Conservation (phyloP, 2,888 invertebrate species). For the Oscheius onirici region DNA sequence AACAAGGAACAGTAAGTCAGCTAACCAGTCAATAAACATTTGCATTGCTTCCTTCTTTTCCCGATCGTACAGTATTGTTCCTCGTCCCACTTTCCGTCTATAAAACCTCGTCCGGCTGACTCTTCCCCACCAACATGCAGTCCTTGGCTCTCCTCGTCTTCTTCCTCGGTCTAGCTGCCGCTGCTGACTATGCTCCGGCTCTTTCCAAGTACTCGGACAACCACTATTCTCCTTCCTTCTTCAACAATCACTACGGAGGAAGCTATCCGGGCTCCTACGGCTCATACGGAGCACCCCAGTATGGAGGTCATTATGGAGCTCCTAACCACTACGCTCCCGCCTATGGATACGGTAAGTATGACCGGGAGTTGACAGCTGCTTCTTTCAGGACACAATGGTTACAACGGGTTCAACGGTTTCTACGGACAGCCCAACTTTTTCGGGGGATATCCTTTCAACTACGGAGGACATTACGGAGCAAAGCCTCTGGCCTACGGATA, state of each 20-base stretch:
- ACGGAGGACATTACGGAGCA: too few species aligned
- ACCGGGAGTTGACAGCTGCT: too few species aligned
- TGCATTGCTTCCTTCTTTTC: not conserved
- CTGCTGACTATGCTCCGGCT: not conserved
- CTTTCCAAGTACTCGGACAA: not conserved
- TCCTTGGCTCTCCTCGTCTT: conserved; percentile 1
- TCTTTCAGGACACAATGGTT: not conserved
- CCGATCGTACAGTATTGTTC: conserved; percentile 12
- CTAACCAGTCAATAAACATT: not conserved
- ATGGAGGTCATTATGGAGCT: not conserved
- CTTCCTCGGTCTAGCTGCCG: not conserved
- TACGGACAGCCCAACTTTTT: not conserved
- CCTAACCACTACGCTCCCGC: not conserved
- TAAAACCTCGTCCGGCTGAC: not conserved
- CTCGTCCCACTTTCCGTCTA: not conserved
- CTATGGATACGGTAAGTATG: not conserved
- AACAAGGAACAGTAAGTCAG: not conserved
- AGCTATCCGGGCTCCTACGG: too few species aligned
- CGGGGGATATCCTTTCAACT: not conserved
- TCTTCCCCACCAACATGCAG: not conserved
- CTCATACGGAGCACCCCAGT: not conserved
- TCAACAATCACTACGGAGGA: not conserved
- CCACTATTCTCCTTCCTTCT: not conserved
- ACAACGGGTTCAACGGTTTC: not conserved
- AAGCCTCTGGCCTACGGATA: too few species aligned